Conservation (phyloP, 2,797 vertebrate species). For the Cephalopachus bancanus region DNA sequence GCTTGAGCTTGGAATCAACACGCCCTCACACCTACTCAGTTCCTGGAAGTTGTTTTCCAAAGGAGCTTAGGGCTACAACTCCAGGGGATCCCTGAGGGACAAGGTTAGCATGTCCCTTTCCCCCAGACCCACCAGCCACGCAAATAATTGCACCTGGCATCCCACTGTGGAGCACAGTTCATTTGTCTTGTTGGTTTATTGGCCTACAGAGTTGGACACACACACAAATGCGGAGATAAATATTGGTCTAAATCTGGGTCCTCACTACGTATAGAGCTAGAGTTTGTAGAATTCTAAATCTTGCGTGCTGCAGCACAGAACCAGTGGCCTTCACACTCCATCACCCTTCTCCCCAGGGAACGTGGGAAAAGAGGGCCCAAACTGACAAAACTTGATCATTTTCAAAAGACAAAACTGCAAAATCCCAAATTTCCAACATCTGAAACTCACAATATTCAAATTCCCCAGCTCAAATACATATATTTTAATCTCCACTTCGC, state of each 20-base stretch:
- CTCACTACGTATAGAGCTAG: slow-evolving; percentile 81
- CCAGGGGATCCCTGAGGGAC: slow-evolving; percentile 14
- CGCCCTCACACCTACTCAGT: neutral
- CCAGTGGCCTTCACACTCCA: slow-evolving; percentile 70
- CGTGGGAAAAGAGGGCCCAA: slow-evolving; percentile 67
- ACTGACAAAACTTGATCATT: slow-evolving; percentile 65
- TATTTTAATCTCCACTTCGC: slow-evolving; percentile 70
- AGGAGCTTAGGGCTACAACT: neutral
- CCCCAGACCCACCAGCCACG: slow-evolving; percentile 57
- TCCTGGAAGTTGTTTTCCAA: slow-evolving; percentile 21
- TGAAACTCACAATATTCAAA: slow-evolving; percentile 74
- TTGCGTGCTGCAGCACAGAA: slow-evolving; percentile 79
- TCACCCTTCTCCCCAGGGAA: slow-evolving; percentile 72
- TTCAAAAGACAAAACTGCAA: slow-evolving; percentile 74
- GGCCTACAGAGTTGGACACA: slow-evolving; percentile 85
- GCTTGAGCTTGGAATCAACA: neutral
- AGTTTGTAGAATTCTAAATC: slow-evolving; percentile 81
- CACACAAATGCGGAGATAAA: slow-evolving; percentile 86
- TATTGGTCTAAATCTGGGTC: slow-evolving; percentile 84
- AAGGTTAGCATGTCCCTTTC: slow-evolving; percentile 83
- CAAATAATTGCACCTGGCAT: slow-evolving; percentile 74
- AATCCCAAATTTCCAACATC: slow-evolving; percentile 69
- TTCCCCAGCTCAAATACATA: slow-evolving; percentile 74
- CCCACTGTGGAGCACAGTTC: slow-evolving; percentile 71
- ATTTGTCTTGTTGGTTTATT: slow-evolving; percentile 86